Percentiles rank a stretch among this genome's conserved stretches.
Conservation (phyloP, 2,888 invertebrate species). For the Eucriotettix oculatus region DNA sequence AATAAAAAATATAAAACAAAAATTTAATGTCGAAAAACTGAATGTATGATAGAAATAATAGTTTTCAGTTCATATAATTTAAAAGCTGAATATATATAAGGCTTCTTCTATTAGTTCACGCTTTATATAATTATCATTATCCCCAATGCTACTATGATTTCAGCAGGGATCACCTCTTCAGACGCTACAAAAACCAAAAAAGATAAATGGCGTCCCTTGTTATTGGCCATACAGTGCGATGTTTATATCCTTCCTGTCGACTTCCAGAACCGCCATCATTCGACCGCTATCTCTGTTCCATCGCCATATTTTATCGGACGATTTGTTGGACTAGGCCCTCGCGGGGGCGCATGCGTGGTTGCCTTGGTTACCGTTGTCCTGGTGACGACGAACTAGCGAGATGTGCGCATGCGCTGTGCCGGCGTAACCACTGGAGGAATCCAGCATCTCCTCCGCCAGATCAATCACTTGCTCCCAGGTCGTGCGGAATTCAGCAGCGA, state of each 20-base stretch:
- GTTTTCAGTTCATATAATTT: no score
- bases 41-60: no score
- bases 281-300: conserved; percentile 4
- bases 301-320: conserved; percentile 10
- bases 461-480: background rate
- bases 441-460: background rate
- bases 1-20: no score
- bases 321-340: conserved; percentile 8
- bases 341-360: conserved; percentile 11
- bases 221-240: background rate
- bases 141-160: no score
- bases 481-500: background rate
- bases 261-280: background rate
- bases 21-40: no score
- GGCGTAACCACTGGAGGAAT: conserved; percentile 1
- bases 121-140: no score
- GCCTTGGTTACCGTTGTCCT: conserved; percentile 1
- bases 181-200: background rate
- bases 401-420: background rate
- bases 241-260: background rate
- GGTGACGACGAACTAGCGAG: background rate
- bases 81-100: no score
- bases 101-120: no score
- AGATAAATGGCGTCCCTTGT: background rate
- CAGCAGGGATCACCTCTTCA: no score